A percentile compares a stretch with the other conserved stretches of the same genome.
Evolutionary conservation across 2,797 vertebrate genomes (phyloP).

Genomic region (Chaetophractus vellerosus): DNA sequence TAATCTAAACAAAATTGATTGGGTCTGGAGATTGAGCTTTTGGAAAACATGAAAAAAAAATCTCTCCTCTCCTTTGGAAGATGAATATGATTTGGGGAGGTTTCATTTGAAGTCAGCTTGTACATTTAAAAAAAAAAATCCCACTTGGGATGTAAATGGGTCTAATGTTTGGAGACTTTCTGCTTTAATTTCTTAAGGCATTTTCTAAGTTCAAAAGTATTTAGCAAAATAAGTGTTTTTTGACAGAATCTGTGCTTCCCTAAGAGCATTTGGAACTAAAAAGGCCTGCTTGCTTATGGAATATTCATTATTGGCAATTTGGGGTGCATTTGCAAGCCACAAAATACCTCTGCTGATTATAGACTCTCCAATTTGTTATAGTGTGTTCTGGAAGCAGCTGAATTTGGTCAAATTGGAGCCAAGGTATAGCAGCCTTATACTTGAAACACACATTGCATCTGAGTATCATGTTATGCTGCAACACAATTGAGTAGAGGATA

Average conservation of each 20-base stretch:
- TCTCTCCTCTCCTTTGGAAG: constrained; percentile 64
- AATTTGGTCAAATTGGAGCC: constrained; percentile 69
- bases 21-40: constrained; percentile 28
- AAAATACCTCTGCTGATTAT: constrained; percentile 72
- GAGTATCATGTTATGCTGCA: constrained; percentile 19
- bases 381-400: constrained; percentile 67
- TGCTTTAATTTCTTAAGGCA: constrained; percentile 65
- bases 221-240: constrained; percentile 79
- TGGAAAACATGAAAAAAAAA: constrained; percentile 77
- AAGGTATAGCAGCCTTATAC: constrained; percentile 9
- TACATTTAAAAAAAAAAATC: constrained; percentile 64
- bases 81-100: constrained; percentile 30
- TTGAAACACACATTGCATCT: constrained; percentile 61
- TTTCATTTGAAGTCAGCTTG: constrained; percentile 64
- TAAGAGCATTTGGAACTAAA: constrained; percentile 77
- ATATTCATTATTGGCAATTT: constrained; percentile 84
- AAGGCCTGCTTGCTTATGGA: constrained; percentile 72
- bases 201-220: constrained; percentile 77
- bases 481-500: background rate
- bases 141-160: constrained; percentile 68
- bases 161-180: constrained; percentile 54
- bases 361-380: constrained; percentile 76
- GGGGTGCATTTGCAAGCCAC: constrained; percentile 81
- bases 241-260: constrained; percentile 75
- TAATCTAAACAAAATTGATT: constrained; percentile 78